Conservation (phyloP, 2,888 invertebrate species). For the Eustalomyia histrio region DNA sequence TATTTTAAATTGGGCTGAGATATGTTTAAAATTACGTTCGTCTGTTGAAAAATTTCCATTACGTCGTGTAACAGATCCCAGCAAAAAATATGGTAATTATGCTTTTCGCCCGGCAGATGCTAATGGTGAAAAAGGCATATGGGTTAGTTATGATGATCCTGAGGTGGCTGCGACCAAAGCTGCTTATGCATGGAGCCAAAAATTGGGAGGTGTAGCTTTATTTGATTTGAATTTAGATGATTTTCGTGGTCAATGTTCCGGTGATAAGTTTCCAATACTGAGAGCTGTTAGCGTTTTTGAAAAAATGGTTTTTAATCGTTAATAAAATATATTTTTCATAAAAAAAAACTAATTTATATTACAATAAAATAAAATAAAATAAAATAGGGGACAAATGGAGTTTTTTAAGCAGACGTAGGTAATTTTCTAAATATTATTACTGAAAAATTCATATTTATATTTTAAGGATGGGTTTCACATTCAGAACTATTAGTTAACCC, state of each 20-base stretch:
- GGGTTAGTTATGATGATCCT: constrained; percentile 91
- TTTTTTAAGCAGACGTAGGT: too few species aligned
- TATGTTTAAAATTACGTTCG: constrained; percentile 82
- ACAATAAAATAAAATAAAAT: too few species aligned
- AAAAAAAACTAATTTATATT: too few species aligned
- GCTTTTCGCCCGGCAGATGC: constrained; percentile 86
- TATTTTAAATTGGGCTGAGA: constrained; percentile 87
- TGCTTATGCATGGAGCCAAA: constrained; percentile 85
- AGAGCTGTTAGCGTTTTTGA: constrained; percentile 82
- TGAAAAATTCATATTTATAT: too few species aligned
- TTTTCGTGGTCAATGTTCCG: constrained; percentile 89
- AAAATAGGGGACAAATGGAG: too few species aligned
- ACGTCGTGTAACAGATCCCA: constrained; percentile 85
- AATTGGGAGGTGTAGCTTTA: constrained; percentile 88
- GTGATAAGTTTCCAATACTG: constrained; percentile 88
- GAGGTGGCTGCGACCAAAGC: constrained; percentile 90
- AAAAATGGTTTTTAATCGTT: constrained; percentile 69
- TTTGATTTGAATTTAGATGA: constrained; percentile 89
- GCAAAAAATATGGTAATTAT: constrained; percentile 88
- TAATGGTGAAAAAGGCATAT: constrained; percentile 85
- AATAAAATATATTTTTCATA: too few species aligned
- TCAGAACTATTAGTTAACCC: too few species aligned
- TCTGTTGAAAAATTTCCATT: constrained; percentile 83
- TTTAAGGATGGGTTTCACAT: too few species aligned
- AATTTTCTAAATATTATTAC: too few species aligned